These are phyloP conservation scores for Scrobipalpa atriplicella DNA, from an alignment of 2,888 invertebrate species.

Conservation along the genomic window DNA sequence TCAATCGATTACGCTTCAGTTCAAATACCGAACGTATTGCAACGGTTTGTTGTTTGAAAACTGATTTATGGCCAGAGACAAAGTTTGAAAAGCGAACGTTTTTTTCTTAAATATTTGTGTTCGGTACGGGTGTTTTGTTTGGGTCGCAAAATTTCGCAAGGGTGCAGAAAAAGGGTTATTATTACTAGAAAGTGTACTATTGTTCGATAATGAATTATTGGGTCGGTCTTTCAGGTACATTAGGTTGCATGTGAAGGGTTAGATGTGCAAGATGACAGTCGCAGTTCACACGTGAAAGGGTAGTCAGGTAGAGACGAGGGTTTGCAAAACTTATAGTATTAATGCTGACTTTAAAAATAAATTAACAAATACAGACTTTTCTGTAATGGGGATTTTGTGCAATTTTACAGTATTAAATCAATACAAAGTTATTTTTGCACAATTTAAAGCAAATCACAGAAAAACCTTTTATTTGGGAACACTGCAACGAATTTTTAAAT, in stretches of 20 bases:
- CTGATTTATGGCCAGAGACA: slow-evolving; percentile 79
- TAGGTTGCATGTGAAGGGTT: slow-evolving; percentile 78
- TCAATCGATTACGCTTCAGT: slow-evolving; percentile 69
- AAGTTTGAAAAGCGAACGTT: slow-evolving; percentile 68
- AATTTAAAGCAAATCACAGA: too few species aligned
- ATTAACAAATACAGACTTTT: not conserved
- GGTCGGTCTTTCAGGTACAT: slow-evolving; percentile 82
- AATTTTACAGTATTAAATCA: too few species aligned
- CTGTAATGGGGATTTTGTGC: too few species aligned
- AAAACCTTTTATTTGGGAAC: too few species aligned
- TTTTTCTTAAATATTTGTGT: slow-evolving; percentile 79
- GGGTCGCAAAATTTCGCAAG: slow-evolving; percentile 76
- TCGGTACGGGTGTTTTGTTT: slow-evolving; percentile 80
- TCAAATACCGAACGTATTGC: slow-evolving; percentile 67
- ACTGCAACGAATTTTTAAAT: not conserved
- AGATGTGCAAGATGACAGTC: slow-evolving; percentile 71
- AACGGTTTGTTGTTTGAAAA: slow-evolving; percentile 69
- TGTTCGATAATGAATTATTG: slow-evolving; percentile 82
- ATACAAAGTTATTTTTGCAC: too few species aligned
- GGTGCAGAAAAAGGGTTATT: slow-evolving; percentile 74
- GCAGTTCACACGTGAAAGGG: slow-evolving; percentile 73
- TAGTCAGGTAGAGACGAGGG: slow-evolving; percentile 57
- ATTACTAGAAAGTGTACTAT: slow-evolving; percentile 76
- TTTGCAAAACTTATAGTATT: slow-evolving; percentile 3
- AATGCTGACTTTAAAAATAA: not conserved